phyloP scores from a whole-genome alignment of 37 sponge, comb jelly and placozoan genomes.

The Spongilla lacustris region DNA sequence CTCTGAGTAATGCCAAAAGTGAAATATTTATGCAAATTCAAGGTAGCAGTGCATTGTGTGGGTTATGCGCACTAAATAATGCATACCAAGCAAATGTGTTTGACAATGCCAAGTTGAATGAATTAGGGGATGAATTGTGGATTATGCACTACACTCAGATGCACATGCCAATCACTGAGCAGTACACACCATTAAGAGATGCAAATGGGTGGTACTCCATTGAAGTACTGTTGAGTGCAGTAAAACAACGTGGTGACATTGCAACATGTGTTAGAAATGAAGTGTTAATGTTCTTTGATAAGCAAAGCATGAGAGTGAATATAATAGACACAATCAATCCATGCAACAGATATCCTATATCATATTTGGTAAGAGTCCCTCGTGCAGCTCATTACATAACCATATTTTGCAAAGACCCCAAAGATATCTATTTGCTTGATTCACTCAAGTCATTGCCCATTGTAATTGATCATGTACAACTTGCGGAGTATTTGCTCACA shows the following conservation, averaged over 20 bases:
- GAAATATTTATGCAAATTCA: constrained; percentile 1
- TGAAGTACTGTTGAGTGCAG: background rate
- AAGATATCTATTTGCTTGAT: background rate
- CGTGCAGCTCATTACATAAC: background rate
- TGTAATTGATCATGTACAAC: background rate
- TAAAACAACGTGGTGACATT: background rate
- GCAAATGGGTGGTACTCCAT: background rate
- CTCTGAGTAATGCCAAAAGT: background rate
- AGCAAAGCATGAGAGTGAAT: background rate
- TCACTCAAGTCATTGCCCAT: background rate
- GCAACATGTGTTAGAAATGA: background rate
- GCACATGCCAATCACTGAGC: background rate
- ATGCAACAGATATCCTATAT: background rate
- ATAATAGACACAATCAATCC: background rate
- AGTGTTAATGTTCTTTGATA: background rate
- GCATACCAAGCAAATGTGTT: background rate
- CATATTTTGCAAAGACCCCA: background rate
- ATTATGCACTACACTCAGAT: background rate
- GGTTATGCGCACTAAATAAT: background rate
- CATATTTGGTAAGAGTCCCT: background rate
- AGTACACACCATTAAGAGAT: background rate
- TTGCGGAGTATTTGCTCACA: background rate
- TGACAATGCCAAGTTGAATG: background rate
- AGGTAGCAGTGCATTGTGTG: background rate
- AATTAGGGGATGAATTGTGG: background rate